These are phyloP conservation scores for Capreolus pygargus DNA, from an alignment of 2,113 vertebrate species.

Conservation along the genomic window DNA sequence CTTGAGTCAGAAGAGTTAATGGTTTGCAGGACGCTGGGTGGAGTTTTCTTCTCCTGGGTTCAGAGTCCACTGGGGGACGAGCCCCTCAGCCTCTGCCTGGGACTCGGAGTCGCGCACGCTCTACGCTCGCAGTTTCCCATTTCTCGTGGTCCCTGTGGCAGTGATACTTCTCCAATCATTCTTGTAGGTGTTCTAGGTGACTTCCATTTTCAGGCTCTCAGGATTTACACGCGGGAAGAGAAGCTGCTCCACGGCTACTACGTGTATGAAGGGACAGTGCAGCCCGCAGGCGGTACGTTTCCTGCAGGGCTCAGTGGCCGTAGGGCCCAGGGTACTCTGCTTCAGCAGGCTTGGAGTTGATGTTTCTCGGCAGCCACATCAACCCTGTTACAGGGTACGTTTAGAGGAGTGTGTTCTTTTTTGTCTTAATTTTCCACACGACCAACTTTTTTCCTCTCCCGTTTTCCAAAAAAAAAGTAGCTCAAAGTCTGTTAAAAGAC, in stretches of 20 bases:
- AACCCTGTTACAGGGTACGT: rapidly evolving
- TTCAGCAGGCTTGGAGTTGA: rapidly evolving
- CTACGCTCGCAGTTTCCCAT: rapidly evolving
- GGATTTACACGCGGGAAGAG: constrained; percentile 39
- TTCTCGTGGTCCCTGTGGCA: background rate
- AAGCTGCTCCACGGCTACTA: background rate
- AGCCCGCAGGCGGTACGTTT: constrained; percentile 20
- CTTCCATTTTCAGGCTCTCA: constrained; percentile 65
- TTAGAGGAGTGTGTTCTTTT: background rate
- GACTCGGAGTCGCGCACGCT: rapidly evolving
- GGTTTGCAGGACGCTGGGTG: background rate
- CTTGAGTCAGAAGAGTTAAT: background rate
- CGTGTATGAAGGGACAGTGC: constrained; percentile 2
- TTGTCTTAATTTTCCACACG: background rate
- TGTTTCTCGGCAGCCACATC: background rate
- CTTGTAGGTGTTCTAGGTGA: constrained; percentile 54
- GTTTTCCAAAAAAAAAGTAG: background rate
- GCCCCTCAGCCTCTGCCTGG: background rate
- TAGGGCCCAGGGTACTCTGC: background rate
- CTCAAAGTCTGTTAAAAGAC: background rate
- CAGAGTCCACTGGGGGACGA: background rate
- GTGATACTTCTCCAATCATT: background rate
- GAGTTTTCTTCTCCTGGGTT: background rate
- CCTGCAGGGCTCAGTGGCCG: background rate
- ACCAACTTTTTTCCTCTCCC: background rate